Evolutionary conservation across 2,888 invertebrate species (phyloP), one percentile per base, ranked within the genome.

Genomic region (Tridacna crocea): DNA sequence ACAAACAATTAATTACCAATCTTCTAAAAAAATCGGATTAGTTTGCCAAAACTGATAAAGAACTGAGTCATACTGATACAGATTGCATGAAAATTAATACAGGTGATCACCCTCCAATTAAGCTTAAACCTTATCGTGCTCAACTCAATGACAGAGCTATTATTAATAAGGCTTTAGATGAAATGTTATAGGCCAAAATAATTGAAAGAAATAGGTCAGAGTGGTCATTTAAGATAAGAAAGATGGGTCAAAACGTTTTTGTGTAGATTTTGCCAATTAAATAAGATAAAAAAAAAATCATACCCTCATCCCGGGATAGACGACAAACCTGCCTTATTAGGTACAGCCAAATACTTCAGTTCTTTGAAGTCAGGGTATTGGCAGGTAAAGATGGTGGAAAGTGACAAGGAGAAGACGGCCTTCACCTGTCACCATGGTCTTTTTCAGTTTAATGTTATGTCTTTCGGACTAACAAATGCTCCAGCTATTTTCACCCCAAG

Each of bases 381-480:
- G 81, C 81, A 87, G 36, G 72, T 87, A 0, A 15, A 36, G 11
- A 73, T 87, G 58, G 48, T 72, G 3, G 63, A 72, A 26, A n/a
- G 48, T 0, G 81, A 83, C 36, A 75, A 65, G 70, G 78, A 80
- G 24, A 84, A 87, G 36, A 80, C 77, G 1, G 79, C 80, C 0
- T 84, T 87, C 63, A 24, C 73, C 61, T 80, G 82, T 61, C 78
- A 83, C 22, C 58, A 73, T 47, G 79, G 79, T 15, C 55, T 85
- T 0, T 82, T 68, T 27, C 66, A 83, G 22, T 85, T 83, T 47
- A 75, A 75, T 24, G 73, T 58, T 0, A 81, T 81, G 72, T 76
- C 80, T 0, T 81, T 84, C 68, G 82, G 82, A 0, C 22, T 82
- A 10, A 24, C 66, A 1, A 83, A 79, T 58, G 83, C 81, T 0